Evolutionary conservation across 2,113 vertebrate genomes (phyloP).

Genomic region (Pterocles burchelli): DNA sequence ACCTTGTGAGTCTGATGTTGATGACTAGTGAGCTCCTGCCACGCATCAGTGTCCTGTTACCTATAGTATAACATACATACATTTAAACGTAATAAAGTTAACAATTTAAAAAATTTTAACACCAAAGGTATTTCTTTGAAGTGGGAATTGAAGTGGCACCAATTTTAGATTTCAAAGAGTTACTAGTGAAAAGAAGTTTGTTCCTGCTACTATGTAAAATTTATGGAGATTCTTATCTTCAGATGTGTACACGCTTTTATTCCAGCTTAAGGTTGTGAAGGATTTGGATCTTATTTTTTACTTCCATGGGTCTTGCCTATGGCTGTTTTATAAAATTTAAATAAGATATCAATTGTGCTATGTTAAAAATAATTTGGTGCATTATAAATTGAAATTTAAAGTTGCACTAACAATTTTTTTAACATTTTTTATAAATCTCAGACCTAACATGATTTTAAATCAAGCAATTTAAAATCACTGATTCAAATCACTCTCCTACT

Average conservation of each 20-base stretch:
- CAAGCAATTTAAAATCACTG: not conserved
- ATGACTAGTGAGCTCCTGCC: not conserved
- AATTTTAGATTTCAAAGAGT: not conserved
- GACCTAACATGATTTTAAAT: not conserved
- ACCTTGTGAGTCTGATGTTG: not conserved
- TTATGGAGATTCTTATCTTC: not conserved
- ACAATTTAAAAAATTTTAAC: not conserved
- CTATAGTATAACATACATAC: not conserved
- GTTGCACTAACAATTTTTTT: not conserved
- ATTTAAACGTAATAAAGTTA: not conserved
- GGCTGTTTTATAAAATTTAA: not conserved
- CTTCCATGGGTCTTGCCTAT: not conserved
- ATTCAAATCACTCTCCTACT: not conserved
- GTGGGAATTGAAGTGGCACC: not conserved
- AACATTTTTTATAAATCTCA: not conserved
- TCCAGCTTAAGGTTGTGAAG: not conserved
- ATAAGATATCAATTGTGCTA: not conserved
- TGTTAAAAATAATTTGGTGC: not conserved
- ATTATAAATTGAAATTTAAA: not conserved
- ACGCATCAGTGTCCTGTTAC: not conserved
- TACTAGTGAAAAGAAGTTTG: not conserved
- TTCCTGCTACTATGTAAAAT: not conserved
- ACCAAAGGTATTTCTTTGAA: not conserved
- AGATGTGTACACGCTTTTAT: not conserved
- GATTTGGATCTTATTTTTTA: not conserved